Evolutionary conservation across 1,140 invertebrate species (phyloP), one percentile per base, ranked within the genome.

Genomic region (Vanessa tameamea): DNA sequence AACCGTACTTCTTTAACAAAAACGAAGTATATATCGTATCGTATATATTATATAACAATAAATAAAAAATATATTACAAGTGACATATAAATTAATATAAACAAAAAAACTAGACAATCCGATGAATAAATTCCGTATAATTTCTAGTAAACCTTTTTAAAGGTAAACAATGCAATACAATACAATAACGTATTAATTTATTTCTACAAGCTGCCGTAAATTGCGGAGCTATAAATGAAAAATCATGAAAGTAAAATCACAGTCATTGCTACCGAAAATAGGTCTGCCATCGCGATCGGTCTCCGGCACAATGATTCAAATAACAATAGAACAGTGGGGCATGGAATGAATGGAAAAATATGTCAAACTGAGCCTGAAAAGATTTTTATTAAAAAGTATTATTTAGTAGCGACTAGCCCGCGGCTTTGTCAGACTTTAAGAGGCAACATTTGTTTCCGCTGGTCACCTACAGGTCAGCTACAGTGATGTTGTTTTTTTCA

Each of bases 301-400:
- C 51, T 48, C 68, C 61, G 50, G 72, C 69, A 77, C 75, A 79
- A 77, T 79, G 75, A 77, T 70, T 69, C 72, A 61, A 66, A 63
- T 72, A 79, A 79, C 78, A 79, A 79, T 77, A 61, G 78, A 69
- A 78, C 67, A 73, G 57, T 76, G 69, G 68, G 68, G 64, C 74
- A 71, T 66, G 16, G 75, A 77, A 74, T 74, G 75, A 79, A 79
- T 79, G 75, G 69, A 79, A 79, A 79, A 79, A 79, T 75, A 79
- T 79, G 78, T 79, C 78, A 79, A 79, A 79, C 72, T 72, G 78
- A 77, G 75, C 75, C 75, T 79, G 75, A 79, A 79, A 78, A 79
- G 78, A 76, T 61, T 77, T 74, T 79, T 79, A 78, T 76, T 78
- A 76, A 78, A 78, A 77, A 76, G 72, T 71, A 76, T 75, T 78